A percentile compares a stretch with the other conserved stretches of the same genome.
phyloP scores from a whole-genome alignment of 2,113 vertebrate species.

The Mixornis gularis region DNA sequence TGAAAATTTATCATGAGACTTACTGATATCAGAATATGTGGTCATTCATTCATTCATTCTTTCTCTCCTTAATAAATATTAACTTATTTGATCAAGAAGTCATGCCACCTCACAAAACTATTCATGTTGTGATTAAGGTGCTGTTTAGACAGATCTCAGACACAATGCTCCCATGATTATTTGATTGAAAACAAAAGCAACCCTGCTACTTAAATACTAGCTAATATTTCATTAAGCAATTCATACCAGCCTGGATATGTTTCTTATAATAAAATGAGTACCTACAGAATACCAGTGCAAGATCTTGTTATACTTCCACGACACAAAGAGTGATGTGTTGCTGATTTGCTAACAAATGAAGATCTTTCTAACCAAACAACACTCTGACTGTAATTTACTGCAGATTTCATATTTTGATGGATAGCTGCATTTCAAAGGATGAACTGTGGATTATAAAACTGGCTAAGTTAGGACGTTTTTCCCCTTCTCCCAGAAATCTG shows the following conservation, averaged over 20 bases:
- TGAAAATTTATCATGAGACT: neutral
- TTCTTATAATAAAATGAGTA: neutral
- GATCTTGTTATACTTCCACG: neutral
- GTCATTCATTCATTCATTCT: neutral
- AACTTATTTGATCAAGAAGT: neutral
- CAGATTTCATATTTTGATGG: neutral
- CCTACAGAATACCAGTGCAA: neutral
- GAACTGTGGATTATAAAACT: neutral
- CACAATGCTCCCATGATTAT: accelerated
- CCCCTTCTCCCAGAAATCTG: neutral
- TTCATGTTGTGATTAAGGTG: neutral
- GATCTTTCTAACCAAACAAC: neutral
- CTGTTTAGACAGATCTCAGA: neutral
- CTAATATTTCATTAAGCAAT: neutral
- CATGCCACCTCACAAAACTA: neutral
- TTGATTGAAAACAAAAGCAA: neutral
- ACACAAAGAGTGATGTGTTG: neutral
- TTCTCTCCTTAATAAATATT: neutral
- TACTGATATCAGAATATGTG: neutral
- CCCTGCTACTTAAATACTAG: neutral
- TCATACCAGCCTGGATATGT: neutral
- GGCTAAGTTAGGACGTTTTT: neutral
- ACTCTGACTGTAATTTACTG: neutral
- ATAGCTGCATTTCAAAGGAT: neutral
- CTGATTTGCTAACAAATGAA: neutral